Percentiles rank a stretch among this genome's conserved stretches.
These are phyloP conservation scores for Drosophila virilis DNA, from an alignment of 1,140 invertebrate genomes.

Conservation along the genomic window DNA sequence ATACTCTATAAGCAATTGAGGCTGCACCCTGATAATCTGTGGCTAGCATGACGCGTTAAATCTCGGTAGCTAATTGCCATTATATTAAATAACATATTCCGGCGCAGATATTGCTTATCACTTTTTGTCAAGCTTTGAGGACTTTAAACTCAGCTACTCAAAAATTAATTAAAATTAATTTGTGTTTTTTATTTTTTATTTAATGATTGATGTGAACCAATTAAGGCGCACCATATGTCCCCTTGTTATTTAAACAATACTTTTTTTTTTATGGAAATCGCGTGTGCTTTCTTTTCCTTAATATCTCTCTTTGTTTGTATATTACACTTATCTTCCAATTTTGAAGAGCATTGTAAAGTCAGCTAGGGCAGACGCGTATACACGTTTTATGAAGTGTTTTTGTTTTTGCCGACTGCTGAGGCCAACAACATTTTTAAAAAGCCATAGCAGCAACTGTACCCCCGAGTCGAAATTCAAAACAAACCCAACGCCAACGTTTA, in stretches of 20 bases:
- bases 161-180: background rate
- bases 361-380: constrained; percentile 11
- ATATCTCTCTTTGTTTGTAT: background rate
- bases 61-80: too few relatives aligned
- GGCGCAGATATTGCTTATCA: too few relatives aligned
- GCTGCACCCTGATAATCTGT: background rate
- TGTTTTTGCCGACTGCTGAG: constrained; percentile 49
- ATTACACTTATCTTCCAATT: constrained; percentile 1
- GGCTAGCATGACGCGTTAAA: background rate
- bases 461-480: constrained; percentile 71
- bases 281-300: background rate
- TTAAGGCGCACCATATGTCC: too few relatives aligned
- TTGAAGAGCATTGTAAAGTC: constrained; percentile 26
- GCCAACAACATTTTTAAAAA: constrained; percentile 80
- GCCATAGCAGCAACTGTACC: constrained; percentile 75
- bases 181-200: too few relatives aligned
- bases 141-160: background rate
- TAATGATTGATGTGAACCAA: too few relatives aligned
- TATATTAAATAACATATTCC: too few relatives aligned
- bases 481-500: constrained; percentile 51
- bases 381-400: constrained; percentile 48
- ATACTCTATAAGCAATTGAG: constrained; percentile 16
- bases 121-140: background rate
- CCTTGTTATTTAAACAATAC: too few relatives aligned
- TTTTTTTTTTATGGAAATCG: background rate